Evolutionary conservation across 2,113 vertebrate genomes (phyloP).

Genomic region (Hydropotes inermis): DNA sequence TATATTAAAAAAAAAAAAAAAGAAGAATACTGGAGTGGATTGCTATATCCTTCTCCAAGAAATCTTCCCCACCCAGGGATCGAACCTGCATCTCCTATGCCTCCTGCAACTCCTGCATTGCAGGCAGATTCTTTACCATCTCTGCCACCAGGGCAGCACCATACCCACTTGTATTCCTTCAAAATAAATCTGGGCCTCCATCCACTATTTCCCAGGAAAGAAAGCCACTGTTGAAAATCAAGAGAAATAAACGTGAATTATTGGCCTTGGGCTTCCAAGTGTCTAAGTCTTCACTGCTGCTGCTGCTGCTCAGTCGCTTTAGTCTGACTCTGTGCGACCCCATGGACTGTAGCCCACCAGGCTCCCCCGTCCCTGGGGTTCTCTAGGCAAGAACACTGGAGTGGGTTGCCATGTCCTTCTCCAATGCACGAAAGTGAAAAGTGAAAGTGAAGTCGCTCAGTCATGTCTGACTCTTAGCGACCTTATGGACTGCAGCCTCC

Average conservation of each 20-base stretch:
- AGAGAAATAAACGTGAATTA: neutral
- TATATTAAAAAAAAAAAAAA: neutral
- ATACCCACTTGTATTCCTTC: neutral
- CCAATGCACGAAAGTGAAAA: no score
- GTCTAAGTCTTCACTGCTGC: neutral
- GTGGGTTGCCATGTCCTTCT: no score
- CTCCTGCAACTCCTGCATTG: neutral
- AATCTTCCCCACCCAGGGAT: neutral
- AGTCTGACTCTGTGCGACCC: neutral
- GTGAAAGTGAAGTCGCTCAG: no score
- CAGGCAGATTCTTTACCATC: neutral
- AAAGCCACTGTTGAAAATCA: neutral
- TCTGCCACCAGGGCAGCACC: neutral
- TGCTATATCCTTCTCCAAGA: neutral
- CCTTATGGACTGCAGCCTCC: no score
- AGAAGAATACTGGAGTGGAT: neutral
- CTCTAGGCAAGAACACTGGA: neutral
- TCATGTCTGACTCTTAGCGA: no score
- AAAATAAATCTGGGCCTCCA: neutral
- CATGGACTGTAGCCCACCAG: neutral
- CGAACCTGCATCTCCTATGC: neutral
- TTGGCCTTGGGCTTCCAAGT: neutral
- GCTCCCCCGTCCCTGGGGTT: neutral
- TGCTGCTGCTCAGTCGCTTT: neutral
- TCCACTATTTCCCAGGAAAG: neutral